Evolutionary conservation across 2,888 invertebrate species (phyloP).

Genomic region (Oligia latruncula): DNA sequence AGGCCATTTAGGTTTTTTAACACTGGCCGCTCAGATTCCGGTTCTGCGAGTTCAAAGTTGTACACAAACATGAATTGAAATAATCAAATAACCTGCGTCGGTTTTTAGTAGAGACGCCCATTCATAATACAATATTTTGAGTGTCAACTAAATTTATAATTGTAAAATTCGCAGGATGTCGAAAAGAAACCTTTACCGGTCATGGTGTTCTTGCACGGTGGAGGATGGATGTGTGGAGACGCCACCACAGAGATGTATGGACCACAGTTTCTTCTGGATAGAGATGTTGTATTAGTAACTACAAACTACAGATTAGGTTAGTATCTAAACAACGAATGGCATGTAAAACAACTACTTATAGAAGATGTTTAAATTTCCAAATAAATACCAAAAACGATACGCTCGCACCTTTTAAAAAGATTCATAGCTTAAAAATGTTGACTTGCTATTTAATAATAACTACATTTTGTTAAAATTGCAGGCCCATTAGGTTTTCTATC

Average conservation of each 20-base stretch:
- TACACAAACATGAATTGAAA: conserved; percentile 16
- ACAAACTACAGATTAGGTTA: conserved; percentile 92
- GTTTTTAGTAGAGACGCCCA: not conserved
- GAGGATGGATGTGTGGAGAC: conserved; percentile 94
- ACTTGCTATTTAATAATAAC: not conserved
- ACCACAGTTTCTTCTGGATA: conserved; percentile 92
- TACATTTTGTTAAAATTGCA: conserved; percentile 62
- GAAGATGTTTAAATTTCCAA: not conserved
- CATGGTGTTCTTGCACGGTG: conserved; percentile 94
- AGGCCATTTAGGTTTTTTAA: conserved; percentile 8
- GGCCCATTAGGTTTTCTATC: conserved; percentile 92
- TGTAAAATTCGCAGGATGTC: conserved; percentile 68
- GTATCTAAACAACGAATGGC: conserved; percentile 33
- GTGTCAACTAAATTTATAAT: not conserved
- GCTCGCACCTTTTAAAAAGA: not conserved
- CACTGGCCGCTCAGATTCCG: not conserved
- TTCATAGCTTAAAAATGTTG: not conserved
- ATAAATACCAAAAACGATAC: not conserved
- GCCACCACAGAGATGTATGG: conserved; percentile 92
- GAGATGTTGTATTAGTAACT: conserved; percentile 92
- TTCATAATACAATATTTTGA: not conserved
- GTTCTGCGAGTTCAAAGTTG: conserved; percentile 16
- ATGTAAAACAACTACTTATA: not conserved
- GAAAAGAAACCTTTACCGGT: conserved; percentile 89
- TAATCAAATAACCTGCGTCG: not conserved